phyloP scores from a whole-genome alignment of 1,140 invertebrate species.

The Latrodectus geometricus region DNA sequence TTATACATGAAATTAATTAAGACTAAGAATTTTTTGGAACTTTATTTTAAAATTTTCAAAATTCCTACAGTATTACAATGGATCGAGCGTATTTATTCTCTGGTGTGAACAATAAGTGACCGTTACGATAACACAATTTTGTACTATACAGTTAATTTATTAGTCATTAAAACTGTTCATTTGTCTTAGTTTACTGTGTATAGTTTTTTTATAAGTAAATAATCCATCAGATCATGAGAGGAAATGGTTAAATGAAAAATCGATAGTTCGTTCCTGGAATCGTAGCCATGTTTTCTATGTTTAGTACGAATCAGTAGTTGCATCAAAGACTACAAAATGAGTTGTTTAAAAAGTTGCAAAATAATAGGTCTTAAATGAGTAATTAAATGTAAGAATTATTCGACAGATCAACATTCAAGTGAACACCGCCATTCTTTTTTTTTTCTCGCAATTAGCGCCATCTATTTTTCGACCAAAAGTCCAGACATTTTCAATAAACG shows the following conservation, averaged over 20 bases:
- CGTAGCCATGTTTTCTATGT: background rate
- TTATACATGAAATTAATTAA: no score
- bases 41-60: no score
- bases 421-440: constrained; percentile 46
- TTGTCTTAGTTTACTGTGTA: no score
- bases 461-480: constrained; percentile 57
- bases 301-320: background rate
- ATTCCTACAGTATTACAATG: no score
- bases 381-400: background rate
- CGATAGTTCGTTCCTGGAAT: background rate
- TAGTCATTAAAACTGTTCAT: no score
- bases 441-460: constrained; percentile 62
- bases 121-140: no score
- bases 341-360: background rate
- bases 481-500: constrained; percentile 28
- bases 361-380: background rate
- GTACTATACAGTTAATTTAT: no score
- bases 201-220: no score
- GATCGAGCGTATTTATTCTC: no score
- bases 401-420: background rate
- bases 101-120: no score
- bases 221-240: no score
- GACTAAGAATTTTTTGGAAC: no score
- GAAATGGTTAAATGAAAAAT: background rate
- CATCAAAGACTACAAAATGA: background rate